These are phyloP conservation scores for Polymixis flavicincta DNA, from an alignment of 2,888 invertebrate species.

Conservation along the genomic window DNA sequence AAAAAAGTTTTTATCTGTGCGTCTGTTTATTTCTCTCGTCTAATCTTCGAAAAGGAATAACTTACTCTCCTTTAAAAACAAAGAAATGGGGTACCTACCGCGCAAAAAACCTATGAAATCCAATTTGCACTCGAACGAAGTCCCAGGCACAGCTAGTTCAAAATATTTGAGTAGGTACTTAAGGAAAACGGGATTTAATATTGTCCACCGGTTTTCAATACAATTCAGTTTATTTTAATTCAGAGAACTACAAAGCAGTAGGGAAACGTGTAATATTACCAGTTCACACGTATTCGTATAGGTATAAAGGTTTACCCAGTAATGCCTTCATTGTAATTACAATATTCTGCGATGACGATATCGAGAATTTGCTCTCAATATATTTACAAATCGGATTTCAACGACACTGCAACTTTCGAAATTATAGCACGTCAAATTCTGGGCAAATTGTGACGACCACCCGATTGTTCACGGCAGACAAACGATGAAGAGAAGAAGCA, in stretches of 20 bases:
- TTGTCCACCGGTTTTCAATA: background rate
- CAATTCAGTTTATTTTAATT: background rate
- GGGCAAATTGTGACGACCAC: background rate
- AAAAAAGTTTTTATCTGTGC: too few relatives aligned
- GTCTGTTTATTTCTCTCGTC: too few relatives aligned
- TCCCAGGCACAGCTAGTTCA: background rate
- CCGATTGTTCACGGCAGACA: slow-evolving; percentile 27
- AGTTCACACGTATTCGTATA: background rate
- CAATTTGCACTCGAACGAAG: too few relatives aligned
- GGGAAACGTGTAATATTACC: background rate
- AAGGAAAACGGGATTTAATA: background rate
- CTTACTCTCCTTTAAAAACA: too few relatives aligned
- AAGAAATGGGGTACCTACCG: too few relatives aligned
- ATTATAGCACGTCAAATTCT: background rate
- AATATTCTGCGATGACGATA: background rate
- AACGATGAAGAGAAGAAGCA: slow-evolving; percentile 14
- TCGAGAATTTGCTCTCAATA: background rate
- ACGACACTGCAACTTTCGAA: background rate
- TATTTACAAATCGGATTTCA: background rate
- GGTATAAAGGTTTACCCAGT: background rate
- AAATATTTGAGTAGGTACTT: background rate
- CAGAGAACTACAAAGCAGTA: background rate
- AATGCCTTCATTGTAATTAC: background rate
- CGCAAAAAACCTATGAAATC: too few relatives aligned
- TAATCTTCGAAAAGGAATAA: too few relatives aligned